These are phyloP conservation scores for Drosophila nr. perissopoda DNA, from an alignment of 2,888 invertebrate species.

Conservation along the genomic window DNA sequence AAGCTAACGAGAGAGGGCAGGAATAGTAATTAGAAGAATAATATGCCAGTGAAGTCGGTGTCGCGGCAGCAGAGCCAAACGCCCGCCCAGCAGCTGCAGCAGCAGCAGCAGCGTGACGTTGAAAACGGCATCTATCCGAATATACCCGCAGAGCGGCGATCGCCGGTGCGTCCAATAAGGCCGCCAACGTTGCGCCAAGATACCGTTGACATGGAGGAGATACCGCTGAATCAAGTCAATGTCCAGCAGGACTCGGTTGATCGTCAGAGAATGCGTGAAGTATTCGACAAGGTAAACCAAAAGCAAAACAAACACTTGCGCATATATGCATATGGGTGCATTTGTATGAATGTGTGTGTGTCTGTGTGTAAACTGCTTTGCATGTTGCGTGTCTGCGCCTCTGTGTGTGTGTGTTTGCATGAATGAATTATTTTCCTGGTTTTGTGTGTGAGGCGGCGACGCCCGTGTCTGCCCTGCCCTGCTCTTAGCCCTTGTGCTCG, in stretches of 20 bases:
- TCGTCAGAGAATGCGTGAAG: constrained; percentile 71
- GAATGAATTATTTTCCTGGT: constrained; percentile 61
- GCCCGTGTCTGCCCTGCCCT: constrained; percentile 7
- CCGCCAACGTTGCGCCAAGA: constrained; percentile 80
- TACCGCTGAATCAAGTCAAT: constrained; percentile 73
- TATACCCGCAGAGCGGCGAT: constrained; percentile 68
- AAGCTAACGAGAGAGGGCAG: background rate
- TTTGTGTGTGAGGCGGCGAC: constrained; percentile 3
- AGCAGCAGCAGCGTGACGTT: constrained; percentile 72
- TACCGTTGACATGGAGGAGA: constrained; percentile 82
- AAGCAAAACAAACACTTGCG: background rate
- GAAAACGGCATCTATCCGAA: constrained; percentile 81
- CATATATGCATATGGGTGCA: background rate
- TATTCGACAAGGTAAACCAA: constrained; percentile 80
- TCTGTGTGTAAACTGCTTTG: background rate
- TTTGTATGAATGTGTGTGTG: background rate
- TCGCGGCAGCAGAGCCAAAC: constrained; percentile 68
- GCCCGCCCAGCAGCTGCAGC: constrained; percentile 74
- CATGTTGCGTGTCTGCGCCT: background rate
- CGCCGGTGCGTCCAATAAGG: constrained; percentile 55
- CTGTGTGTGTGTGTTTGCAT: constrained; percentile 22
- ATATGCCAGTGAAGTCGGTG: constrained; percentile 63
- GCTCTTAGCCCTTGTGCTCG: constrained; percentile 14
- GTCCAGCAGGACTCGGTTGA: constrained; percentile 77
- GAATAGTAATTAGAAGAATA: constrained; percentile 46